Evolutionary conservation across 2,797 vertebrate species (phyloP), one percentile per base, ranked within the genome.

Genomic region (Pagetopsis macropterus): DNA sequence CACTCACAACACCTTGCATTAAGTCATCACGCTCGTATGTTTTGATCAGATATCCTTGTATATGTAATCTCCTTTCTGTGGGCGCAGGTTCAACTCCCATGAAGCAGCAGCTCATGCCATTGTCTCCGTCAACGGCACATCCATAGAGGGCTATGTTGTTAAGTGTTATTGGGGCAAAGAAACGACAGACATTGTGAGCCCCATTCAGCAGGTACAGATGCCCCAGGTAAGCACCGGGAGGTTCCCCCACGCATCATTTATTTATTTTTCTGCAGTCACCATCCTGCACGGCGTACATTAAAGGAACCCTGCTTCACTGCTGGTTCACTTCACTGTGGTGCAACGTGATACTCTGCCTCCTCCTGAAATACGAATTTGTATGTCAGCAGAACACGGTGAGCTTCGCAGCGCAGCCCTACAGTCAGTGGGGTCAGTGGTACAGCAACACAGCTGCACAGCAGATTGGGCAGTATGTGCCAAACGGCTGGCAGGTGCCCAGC

Each of bases 131-230:
- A 99, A 99, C 1, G 97, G 97, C 21, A 98, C 97, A 0, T 95
- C 96, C 66, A 96, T 99, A 76, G 98, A 99, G 84, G 97, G 97
- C 15, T 96, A 97, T 44, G 92, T 96, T 0, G 97, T 99, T 6
- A 99, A 99, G 82, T 99, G 98, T 83, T 99, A 98, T 84, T 99
- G 98, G 98, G 98, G 97, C 77, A 99, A 99, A 90, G 98, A 99
- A 85, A 98, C 96, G 0, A 96, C 97, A 0, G 98, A 99, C 90
- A 94, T 97, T 93, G 90, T 94, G 68, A 96, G 92, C 79, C 96
- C 97, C 0, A 95, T 99, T 23, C 98, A 97, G 81, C 98, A 97
- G 95, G 92, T 95, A 78, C 93, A 93, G 84, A 91, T 95, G 91
- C 91, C 94, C 23, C 94, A 94, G 93, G 94, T 95, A 91, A 4